phyloP scores from a whole-genome alignment of 2,797 vertebrate species.

The Xenentodon cancila region DNA sequence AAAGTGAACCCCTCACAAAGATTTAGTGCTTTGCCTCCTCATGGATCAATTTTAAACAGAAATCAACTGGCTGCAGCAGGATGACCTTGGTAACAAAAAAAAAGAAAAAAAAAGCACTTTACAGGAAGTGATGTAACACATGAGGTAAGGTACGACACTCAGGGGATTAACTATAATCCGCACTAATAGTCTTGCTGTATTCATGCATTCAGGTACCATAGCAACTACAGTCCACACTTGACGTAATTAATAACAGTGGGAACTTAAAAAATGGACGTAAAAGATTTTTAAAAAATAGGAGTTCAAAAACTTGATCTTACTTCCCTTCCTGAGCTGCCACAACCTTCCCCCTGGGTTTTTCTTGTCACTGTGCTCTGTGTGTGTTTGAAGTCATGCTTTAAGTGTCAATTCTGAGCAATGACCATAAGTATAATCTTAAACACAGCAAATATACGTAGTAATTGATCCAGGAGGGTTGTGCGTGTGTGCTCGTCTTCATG shows the following conservation, averaged over 20 bases:
- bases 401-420: background rate
- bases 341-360: too few relatives aligned
- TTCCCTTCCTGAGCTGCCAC: too few relatives aligned
- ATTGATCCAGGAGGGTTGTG: constrained; percentile 18
- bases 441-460: background rate
- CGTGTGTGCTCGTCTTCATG: constrained; percentile 22
- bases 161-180: constrained; percentile 74
- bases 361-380: background rate
- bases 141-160: constrained; percentile 40
- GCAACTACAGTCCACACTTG: constrained; percentile 32
- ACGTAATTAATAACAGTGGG: constrained; percentile 55
- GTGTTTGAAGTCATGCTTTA: background rate
- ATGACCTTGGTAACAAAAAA: constrained; percentile 66
- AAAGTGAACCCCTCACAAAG: background rate
- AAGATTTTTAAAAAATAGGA: constrained; percentile 4
- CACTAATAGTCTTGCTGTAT: constrained; percentile 63
- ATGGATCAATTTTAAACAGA: constrained; percentile 7
- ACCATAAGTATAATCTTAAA: background rate
- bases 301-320: too few relatives aligned
- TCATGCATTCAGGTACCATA: constrained; percentile 58
- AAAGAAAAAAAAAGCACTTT: constrained; percentile 30
- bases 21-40: background rate
- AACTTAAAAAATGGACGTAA: constrained; percentile 16
- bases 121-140: constrained; percentile 68
- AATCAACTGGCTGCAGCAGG: constrained; percentile 16